phyloP scores from a whole-genome alignment of 2,888 invertebrate species.

The Oxytorus armatus region DNA sequence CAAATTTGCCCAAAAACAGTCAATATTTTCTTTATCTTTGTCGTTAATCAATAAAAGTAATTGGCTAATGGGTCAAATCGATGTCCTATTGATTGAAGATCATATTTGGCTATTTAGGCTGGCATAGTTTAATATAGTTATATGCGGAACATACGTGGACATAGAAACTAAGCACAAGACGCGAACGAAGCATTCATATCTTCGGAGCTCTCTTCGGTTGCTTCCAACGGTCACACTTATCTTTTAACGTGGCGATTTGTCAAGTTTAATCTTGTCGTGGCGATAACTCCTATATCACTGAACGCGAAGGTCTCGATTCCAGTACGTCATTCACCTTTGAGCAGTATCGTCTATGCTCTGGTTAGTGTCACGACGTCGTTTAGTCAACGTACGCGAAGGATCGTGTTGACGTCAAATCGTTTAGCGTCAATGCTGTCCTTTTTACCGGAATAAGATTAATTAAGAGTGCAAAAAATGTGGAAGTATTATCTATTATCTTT shows the following conservation, averaged over 20 bases:
- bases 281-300: conserved; percentile 30
- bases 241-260: not conserved
- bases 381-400: conserved; percentile 13
- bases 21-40: too few species aligned
- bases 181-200: not conserved
- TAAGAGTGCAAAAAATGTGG: conserved; percentile 59
- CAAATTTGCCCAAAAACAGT: too few species aligned
- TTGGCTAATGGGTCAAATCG: too few species aligned
- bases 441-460: not conserved
- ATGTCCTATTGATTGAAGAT: too few species aligned
- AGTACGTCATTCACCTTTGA: conserved; percentile 35
- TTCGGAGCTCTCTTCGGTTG: not conserved
- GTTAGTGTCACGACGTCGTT: conserved; percentile 37
- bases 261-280: conserved; percentile 16
- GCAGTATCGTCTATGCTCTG: conserved; percentile 44
- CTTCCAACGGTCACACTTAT: conserved; percentile 23
- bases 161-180: not conserved
- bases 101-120: too few species aligned
- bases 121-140: too few species aligned
- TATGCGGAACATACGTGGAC: too few species aligned
- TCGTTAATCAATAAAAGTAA: too few species aligned
- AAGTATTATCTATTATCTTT: conserved; percentile 44
- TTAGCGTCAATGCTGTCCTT: not conserved
- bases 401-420: not conserved
- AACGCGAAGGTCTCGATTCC: not conserved